phyloP scores from a whole-genome alignment of 2,888 invertebrate genomes.

The Agrotis ipsilon region DNA sequence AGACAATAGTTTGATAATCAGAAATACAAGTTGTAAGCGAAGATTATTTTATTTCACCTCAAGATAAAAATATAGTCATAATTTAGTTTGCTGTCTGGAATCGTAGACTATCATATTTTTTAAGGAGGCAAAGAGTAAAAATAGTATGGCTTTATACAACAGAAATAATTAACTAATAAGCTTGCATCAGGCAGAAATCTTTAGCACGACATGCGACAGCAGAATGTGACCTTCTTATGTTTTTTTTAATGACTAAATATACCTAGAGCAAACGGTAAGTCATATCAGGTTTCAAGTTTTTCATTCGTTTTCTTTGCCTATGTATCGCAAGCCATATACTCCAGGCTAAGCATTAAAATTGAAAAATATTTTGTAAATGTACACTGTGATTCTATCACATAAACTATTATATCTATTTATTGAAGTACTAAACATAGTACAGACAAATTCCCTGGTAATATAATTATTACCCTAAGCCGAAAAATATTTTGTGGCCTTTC shows the following conservation, averaged over 20 bases:
- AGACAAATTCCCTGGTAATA: slow-evolving; percentile 16
- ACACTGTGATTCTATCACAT: slow-evolving; percentile 47
- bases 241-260: not conserved
- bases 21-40: too few species aligned
- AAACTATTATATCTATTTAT: slow-evolving; percentile 28
- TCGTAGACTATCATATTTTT: slow-evolving; percentile 25
- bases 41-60: too few species aligned
- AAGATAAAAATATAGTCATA: not conserved
- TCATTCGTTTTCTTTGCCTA: not conserved
- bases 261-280: too few species aligned
- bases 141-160: slow-evolving; percentile 22
- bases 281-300: too few species aligned
- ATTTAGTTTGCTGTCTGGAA: not conserved
- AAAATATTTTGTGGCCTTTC: slow-evolving; percentile 47
- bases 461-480: slow-evolving; percentile 25
- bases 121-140: not conserved
- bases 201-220: not conserved
- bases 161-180: slow-evolving; percentile 9
- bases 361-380: slow-evolving; percentile 41
- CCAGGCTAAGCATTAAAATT: not conserved
- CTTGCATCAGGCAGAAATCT: slow-evolving; percentile 19
- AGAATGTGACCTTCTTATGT: too few species aligned
- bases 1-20: not conserved
- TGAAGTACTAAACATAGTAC: slow-evolving; percentile 44
- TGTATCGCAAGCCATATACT: slow-evolving; percentile 2